Conservation (phyloP, 1,140 invertebrate species). For the Gyrodactylus bullatarudis region DNA sequence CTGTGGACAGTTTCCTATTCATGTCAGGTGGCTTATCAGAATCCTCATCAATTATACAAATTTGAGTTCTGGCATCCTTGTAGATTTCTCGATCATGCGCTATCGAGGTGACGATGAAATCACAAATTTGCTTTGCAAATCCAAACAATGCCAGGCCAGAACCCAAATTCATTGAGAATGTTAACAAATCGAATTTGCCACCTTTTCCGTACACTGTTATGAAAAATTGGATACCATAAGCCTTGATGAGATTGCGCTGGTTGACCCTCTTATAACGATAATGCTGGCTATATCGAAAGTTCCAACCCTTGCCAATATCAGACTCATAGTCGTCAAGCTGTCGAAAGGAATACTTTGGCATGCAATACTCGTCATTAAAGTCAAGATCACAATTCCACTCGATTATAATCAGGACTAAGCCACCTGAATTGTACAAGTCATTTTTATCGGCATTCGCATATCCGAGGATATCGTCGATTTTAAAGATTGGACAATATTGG, state of each 20-base stretch:
- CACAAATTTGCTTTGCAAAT: slow-evolving; percentile 3
- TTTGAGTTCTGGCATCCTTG: background rate
- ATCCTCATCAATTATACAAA: background rate
- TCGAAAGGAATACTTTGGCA: slow-evolving; percentile 8
- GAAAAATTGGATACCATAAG: slow-evolving; percentile 8
- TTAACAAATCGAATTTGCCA: slow-evolving; percentile 6
- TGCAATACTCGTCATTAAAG: slow-evolving; percentile 5
- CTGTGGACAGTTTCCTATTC: background rate
- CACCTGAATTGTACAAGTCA: background rate
- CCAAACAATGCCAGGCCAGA: slow-evolving; percentile 1
- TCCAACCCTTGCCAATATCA: slow-evolving; percentile 7
- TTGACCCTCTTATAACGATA: slow-evolving; percentile 6
- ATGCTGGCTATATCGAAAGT: slow-evolving; percentile 8
- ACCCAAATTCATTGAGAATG: slow-evolving; percentile 6
- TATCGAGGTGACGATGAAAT: background rate
- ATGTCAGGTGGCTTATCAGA: background rate
- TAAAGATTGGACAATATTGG: slow-evolving; percentile 6
- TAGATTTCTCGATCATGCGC: slow-evolving; percentile 1
- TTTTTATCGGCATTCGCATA: background rate
- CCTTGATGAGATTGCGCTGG: slow-evolving; percentile 7
- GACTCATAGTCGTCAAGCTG: slow-evolving; percentile 5
- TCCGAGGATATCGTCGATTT: slow-evolving; percentile 1
- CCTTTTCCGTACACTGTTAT: background rate
- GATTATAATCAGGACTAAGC: slow-evolving; percentile 3
- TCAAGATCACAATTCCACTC: slow-evolving; percentile 9